These are phyloP conservation scores for Lacerta agilis DNA, from an alignment of 2,797 vertebrate species.

Conservation along the genomic window DNA sequence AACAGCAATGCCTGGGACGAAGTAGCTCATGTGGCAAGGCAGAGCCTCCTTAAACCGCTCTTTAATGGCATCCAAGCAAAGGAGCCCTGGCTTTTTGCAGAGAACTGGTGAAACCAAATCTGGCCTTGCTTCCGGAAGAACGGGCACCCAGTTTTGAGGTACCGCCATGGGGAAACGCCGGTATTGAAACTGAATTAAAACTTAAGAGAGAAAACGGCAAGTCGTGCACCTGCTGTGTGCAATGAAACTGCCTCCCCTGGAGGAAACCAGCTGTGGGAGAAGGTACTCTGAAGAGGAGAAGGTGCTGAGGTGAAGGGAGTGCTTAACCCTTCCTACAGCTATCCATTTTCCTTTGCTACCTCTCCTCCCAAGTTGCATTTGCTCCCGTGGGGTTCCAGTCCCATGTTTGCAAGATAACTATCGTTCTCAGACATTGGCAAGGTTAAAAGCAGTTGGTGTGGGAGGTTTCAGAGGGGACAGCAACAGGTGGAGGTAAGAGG, in stretches of 20 bases:
- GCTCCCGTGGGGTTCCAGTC: background rate
- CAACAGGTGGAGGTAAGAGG: background rate
- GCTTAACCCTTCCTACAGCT: background rate
- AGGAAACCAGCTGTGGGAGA: background rate
- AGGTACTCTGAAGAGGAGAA: background rate
- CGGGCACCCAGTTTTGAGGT: background rate
- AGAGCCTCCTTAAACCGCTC: conserved; percentile 44
- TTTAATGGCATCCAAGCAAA: conserved; percentile 39
- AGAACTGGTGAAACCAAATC: conserved; percentile 30
- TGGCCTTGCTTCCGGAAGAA: background rate
- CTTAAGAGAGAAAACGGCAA: no score
- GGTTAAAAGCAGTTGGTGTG: background rate
- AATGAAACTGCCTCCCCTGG: background rate
- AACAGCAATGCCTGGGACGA: conserved; percentile 45
- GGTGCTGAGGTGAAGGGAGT: background rate
- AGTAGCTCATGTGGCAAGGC: conserved; percentile 18
- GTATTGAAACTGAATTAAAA: conserved; percentile 19
- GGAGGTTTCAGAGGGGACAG: background rate
- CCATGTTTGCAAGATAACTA: background rate
- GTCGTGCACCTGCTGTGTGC: no score
- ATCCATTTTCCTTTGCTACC: background rate
- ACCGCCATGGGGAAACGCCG: conserved; percentile 6
- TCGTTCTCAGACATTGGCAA: no score
- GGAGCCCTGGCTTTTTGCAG: conserved; percentile 48
- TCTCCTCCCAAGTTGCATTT: background rate